phyloP scores from a whole-genome alignment of 64 coral and sea anemone genomes.

The Acropora tenuis region DNA sequence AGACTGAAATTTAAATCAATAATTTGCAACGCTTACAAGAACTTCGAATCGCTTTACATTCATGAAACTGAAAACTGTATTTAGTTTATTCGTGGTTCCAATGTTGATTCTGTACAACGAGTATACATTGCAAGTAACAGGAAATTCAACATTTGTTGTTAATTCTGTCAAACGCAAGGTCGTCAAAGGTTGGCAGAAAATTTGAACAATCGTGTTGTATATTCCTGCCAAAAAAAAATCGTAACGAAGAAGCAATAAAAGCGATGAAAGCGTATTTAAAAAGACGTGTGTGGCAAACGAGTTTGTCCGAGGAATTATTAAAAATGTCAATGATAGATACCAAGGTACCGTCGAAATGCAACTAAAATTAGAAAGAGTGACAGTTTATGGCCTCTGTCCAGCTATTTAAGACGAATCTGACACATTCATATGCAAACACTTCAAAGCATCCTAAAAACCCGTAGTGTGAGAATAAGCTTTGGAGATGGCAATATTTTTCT shows the following conservation, averaged over 20 bases:
- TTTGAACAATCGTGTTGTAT: no score
- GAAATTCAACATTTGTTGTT: background rate
- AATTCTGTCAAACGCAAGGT: background rate
- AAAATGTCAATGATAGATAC: background rate
- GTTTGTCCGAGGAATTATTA: background rate
- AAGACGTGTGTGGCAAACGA: background rate
- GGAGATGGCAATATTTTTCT: background rate
- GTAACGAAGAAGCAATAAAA: background rate
- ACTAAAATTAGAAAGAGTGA: background rate
- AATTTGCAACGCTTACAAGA: background rate
- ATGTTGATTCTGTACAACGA: constrained; percentile 11
- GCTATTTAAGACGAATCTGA: background rate
- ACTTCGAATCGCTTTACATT: background rate
- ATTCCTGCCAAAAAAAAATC: background rate
- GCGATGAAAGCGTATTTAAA: background rate
- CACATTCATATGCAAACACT: background rate
- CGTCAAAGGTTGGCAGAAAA: background rate
- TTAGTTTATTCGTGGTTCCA: background rate
- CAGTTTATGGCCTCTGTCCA: no score
- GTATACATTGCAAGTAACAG: background rate
- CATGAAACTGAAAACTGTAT: background rate
- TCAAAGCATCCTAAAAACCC: background rate
- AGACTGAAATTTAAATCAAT: background rate
- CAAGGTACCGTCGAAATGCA: background rate
- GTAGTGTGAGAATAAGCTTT: background rate